These are phyloP conservation scores for Pomatorhinus ruficollis DNA, from an alignment of 2,113 vertebrate genomes.

Conservation along the genomic window DNA sequence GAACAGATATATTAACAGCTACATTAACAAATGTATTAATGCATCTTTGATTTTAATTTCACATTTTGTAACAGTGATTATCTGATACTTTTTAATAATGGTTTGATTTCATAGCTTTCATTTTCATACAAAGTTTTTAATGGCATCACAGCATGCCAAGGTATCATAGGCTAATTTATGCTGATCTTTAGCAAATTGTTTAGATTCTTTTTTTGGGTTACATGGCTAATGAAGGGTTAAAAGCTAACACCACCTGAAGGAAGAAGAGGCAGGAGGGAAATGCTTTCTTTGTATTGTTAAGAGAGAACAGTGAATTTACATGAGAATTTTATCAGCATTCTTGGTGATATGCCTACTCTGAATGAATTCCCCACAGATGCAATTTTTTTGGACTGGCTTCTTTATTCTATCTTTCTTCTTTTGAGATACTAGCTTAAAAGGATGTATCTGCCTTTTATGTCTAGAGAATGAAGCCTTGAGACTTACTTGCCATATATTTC, in stretches of 20 bases:
- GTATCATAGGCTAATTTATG: not conserved
- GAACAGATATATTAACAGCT: not conserved
- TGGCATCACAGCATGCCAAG: not conserved
- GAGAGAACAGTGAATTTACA: conserved; percentile 15
- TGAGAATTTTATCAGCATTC: conserved; percentile 48
- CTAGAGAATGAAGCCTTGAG: not conserved
- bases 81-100: not conserved
- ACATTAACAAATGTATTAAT: not conserved
- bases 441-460: conserved; percentile 24
- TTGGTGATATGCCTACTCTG: not conserved
- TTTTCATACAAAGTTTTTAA: not conserved
- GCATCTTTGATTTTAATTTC: not conserved
- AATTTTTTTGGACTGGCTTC: conserved; percentile 11
- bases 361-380: not conserved
- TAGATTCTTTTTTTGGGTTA: not conserved
- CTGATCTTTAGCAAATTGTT: not conserved
- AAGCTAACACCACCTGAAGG: not conserved
- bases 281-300: not conserved
- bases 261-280: not conserved
- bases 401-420: conserved; percentile 33
- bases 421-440: conserved; percentile 11
- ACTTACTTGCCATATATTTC: not conserved
- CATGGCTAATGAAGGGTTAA: conserved; percentile 9
- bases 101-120: not conserved
- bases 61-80: not conserved